Percentiles rank a stretch among this genome's conserved stretches.
phyloP scores from a whole-genome alignment of 2,113 vertebrate genomes.

The Fukomys damarensis region DNA sequence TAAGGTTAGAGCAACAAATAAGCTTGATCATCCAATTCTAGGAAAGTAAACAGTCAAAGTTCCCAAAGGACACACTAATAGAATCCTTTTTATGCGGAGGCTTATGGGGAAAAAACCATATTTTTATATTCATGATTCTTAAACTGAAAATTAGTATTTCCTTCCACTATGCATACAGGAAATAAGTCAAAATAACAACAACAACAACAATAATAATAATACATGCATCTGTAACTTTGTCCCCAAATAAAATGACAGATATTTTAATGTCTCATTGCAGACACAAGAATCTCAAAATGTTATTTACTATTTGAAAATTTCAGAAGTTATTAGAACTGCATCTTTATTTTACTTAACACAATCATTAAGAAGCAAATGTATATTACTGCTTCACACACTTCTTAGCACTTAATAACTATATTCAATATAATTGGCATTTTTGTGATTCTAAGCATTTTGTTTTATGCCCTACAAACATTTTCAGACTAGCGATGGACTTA shows the following conservation, averaged over 20 bases:
- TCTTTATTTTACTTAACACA: neutral
- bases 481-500: neutral
- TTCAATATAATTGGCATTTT: neutral
- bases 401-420: neutral
- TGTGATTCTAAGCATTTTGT: neutral
- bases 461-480: neutral
- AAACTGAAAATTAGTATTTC: neutral
- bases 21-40: neutral
- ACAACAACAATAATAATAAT: neutral
- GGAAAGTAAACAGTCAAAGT: rapidly evolving
- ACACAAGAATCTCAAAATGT: neutral
- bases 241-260: neutral
- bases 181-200: neutral
- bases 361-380: neutral
- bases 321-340: neutral
- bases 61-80: neutral
- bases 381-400: neutral
- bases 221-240: neutral
- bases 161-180: neutral
- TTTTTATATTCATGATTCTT: neutral
- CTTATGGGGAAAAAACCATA: neutral
- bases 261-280: neutral
- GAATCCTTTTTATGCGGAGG: neutral
- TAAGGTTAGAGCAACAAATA: neutral
- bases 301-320: neutral